Conservation (phyloP, 2,797 vertebrate species). For the Tokudaia tokunoshimensis region DNA sequence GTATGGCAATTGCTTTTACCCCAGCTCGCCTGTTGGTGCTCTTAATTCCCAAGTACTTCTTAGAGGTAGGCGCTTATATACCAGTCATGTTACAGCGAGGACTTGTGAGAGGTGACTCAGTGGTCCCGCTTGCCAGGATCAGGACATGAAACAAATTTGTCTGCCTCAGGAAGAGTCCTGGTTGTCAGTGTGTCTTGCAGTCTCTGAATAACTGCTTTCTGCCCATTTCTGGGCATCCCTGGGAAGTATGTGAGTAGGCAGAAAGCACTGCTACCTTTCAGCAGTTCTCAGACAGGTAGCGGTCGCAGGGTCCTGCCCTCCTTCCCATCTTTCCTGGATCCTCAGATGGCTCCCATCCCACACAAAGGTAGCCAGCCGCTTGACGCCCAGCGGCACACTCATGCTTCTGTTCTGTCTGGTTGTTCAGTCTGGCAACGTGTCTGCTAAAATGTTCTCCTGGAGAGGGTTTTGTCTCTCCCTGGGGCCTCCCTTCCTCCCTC, state of each 20-base stretch:
- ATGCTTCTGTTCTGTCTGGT: slow-evolving; percentile 54
- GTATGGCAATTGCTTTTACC: not conserved
- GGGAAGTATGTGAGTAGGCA: not conserved
- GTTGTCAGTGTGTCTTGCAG: not conserved
- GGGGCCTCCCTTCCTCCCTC: slow-evolving; percentile 49
- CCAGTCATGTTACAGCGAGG: slow-evolving; percentile 7
- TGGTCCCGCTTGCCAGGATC: not conserved
- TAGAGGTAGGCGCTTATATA: not conserved
- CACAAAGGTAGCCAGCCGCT: slow-evolving; percentile 54
- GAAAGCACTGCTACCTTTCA: not conserved
- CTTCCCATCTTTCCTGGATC: not conserved
- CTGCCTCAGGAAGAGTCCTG: not conserved
- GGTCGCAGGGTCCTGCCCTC: not conserved
- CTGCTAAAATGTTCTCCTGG: slow-evolving; percentile 52
- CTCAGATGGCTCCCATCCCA: slow-evolving; percentile 25
- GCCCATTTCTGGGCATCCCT: not conserved
- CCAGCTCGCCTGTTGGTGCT: not conserved
- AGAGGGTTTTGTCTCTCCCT: slow-evolving; percentile 71
- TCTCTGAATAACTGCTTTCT: slow-evolving; percentile 31
- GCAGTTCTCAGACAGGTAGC: slow-evolving; percentile 11
- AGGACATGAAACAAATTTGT: not conserved
- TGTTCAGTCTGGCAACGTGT: slow-evolving; percentile 40
- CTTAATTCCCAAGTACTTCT: not conserved
- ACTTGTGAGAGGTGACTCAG: not conserved
- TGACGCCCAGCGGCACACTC: not conserved